Percentiles rank a stretch among this genome's conserved stretches.
phyloP scores from a whole-genome alignment of 2,797 vertebrate species.

The Phaenicophaeus curvirostris region DNA sequence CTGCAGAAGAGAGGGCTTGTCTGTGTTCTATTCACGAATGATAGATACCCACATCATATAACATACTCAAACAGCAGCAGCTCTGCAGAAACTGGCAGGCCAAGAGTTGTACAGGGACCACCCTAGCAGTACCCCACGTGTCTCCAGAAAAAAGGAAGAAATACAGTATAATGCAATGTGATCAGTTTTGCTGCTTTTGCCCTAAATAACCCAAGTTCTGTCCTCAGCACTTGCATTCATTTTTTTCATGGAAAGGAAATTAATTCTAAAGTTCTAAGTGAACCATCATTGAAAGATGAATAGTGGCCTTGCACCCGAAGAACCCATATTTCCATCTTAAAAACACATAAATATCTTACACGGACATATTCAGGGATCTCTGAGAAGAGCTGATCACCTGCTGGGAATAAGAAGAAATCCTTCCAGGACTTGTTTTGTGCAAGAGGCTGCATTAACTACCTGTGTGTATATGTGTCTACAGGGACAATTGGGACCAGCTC shows the following conservation, averaged over 20 bases:
- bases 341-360: neutral
- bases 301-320: neutral
- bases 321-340: neutral
- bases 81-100: neutral
- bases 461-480: constrained; percentile 48
- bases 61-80: neutral
- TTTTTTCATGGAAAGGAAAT: neutral
- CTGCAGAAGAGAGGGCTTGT: neutral
- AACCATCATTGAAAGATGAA: neutral
- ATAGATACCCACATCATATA: neutral
- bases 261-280: neutral
- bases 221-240: neutral
- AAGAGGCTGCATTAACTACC: constrained; percentile 26
- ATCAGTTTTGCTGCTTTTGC: neutral
- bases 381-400: constrained; percentile 38
- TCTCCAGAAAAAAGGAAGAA: neutral
- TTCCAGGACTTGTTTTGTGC: constrained; percentile 48
- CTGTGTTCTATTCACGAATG: neutral
- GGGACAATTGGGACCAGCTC: constrained; percentile 33
- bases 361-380: neutral
- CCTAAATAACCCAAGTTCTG: neutral
- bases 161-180: neutral
- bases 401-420: constrained; percentile 43
- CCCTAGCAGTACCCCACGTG: neutral
- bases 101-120: neutral